phyloP scores from a whole-genome alignment of 2,113 vertebrate genomes.

The Clinocottus analis region DNA sequence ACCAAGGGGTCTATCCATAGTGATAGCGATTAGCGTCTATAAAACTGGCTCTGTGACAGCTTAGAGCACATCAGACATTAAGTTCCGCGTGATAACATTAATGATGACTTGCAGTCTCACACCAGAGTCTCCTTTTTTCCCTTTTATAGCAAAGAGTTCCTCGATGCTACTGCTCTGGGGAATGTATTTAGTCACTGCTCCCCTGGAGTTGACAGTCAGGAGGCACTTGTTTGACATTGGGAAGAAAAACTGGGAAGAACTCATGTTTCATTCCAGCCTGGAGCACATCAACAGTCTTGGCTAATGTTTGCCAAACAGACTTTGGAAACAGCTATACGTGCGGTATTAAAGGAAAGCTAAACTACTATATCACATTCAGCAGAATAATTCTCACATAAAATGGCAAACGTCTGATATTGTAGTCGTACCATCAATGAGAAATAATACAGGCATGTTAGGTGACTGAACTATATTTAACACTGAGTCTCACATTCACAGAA shows the following conservation, averaged over 20 bases:
- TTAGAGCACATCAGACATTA: constrained; percentile 48
- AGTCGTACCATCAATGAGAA: neutral
- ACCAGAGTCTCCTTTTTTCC: constrained; percentile 52
- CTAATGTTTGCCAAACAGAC: constrained; percentile 59
- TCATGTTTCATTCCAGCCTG: constrained; percentile 68
- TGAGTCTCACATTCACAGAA: neutral
- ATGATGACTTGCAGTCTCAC: constrained; percentile 73
- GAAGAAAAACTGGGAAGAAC: constrained; percentile 77
- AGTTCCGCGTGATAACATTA: constrained; percentile 60
- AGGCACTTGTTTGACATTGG: constrained; percentile 81
- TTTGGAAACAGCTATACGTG: constrained; percentile 36
- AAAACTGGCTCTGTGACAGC: constrained; percentile 54
- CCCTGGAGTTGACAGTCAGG: constrained; percentile 73
- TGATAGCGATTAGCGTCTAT: constrained; percentile 61
- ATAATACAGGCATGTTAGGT: neutral
- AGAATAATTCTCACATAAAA: neutral
- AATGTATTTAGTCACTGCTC: constrained; percentile 74
- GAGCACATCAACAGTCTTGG: constrained; percentile 62
- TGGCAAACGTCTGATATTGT: neutral
- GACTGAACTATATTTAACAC: neutral
- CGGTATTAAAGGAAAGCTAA: constrained; percentile 14
- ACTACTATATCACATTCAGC: neutral
- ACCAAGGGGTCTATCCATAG: constrained; percentile 56
- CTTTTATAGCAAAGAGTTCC: constrained; percentile 80
- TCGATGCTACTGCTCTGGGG: constrained; percentile 69